Base-by-base conservation (phyloP, 92 coral and sea anemone species). In the Epizoanthus fatuus region DNA sequence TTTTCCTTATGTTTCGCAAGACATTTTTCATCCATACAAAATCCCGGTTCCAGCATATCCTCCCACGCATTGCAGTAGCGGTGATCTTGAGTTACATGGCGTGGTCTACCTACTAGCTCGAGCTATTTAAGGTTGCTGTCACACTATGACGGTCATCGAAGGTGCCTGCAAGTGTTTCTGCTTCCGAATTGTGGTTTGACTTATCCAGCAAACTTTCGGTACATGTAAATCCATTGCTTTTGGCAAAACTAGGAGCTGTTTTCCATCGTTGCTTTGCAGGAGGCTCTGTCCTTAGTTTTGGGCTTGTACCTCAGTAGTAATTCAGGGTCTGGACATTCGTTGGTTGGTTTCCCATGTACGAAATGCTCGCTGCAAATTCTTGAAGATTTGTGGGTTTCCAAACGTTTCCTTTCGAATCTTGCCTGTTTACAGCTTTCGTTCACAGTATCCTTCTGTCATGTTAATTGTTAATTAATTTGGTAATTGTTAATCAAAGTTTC, bases 341-440 rank as follows among this genome's bases (percentile, higher is more conserved):
- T 55, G 3, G 55, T 81, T 81, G 76, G 76, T 51, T 81, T 81
- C 1, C 86, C 86, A 42, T 22, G 22, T 35, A 81, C 67, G 67
- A 81, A 81, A 53, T 81, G 86, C 4, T 81, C 67, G 76, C 77
- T 54, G 60, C 84, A 79, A 44, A 79, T 75, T 68, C 76, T 81
- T 49, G 67, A 81, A 6, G 86, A 81, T 17, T 81, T 65, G 20
- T 81, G 3, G 77, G 86, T 53, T 68, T 17, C 76, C 65, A 81
- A 44, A 81, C 35, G 13, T 81, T 49, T 35, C 64, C 37, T 10
- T 73, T 74, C 29, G 57, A 37, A 39, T 83, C 66, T 59, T 53
- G 29, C 87, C 87, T 83, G 47, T 83, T 70, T 56, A 83, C 67
- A 55, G 78, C n/a, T n/a, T n/a, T n/a, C n/a, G n/a, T n/a, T n/a